A percentile compares a stretch with the other conserved stretches of the same genome.
Evolutionary conservation across 2,888 invertebrate genomes (phyloP).

Genomic region (Blastobasis lacticolella): DNA sequence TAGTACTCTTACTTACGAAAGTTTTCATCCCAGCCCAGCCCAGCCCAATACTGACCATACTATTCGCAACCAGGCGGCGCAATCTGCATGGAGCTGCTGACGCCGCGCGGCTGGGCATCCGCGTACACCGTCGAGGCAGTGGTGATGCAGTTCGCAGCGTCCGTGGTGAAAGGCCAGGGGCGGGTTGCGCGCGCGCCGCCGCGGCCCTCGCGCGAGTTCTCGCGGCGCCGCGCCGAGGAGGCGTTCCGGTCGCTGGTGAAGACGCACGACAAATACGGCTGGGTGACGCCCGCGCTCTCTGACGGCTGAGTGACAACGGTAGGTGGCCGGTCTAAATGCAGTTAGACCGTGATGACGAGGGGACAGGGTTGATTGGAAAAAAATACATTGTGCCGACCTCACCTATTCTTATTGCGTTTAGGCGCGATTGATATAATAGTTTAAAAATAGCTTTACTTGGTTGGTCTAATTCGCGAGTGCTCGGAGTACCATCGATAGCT

Average conservation of each 20-base stretch:
- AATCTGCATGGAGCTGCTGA: slow-evolving; percentile 91
- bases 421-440: too few species aligned
- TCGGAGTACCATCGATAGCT: too few species aligned
- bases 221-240: slow-evolving; percentile 86
- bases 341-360: too few species aligned
- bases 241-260: slow-evolving; percentile 90
- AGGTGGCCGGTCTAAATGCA: too few species aligned
- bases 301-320: slow-evolving; percentile 79
- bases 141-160: slow-evolving; percentile 91
- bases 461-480: too few species aligned
- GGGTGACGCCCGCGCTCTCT: slow-evolving; percentile 90
- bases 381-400: too few species aligned
- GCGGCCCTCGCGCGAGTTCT: slow-evolving; percentile 86
- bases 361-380: too few species aligned
- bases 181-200: slow-evolving; percentile 86
- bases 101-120: slow-evolving; percentile 91
- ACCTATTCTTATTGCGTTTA: too few species aligned
- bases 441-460: too few species aligned
- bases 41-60: background rate
- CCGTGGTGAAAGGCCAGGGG: slow-evolving; percentile 90
- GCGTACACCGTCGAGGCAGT: slow-evolving; percentile 91
- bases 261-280: slow-evolving; percentile 93
- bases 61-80: slow-evolving; percentile 77
- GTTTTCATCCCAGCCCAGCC: too few species aligned
- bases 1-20: too few species aligned